Conservation (phyloP, 2,797 vertebrate genomes). For the Gymnothorax reevesii region DNA sequence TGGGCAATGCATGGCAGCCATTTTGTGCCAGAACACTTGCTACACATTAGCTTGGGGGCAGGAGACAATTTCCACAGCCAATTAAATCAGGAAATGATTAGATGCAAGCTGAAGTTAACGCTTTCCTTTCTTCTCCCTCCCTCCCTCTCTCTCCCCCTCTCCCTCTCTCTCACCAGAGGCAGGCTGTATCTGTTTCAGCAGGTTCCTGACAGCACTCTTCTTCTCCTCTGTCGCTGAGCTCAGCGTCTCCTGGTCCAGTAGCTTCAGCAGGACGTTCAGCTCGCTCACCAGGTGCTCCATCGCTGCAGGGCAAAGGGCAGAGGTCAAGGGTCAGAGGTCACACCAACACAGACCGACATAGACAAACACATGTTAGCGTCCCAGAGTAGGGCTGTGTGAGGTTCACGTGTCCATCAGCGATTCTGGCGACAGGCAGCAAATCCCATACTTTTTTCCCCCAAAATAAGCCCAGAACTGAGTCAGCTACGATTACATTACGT, state of each 20-base stretch:
- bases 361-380: not conserved
- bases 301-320: conserved; percentile 56
- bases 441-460: not conserved
- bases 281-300: conserved; percentile 92
- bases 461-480: not conserved
- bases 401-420: not conserved
- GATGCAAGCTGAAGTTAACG: not conserved
- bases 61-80: too few species aligned
- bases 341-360: not conserved
- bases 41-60: too few species aligned
- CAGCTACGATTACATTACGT: not conserved
- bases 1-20: too few species aligned
- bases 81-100: too few species aligned
- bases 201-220: conserved; percentile 84
- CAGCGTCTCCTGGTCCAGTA: conserved; percentile 91
- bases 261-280: conserved; percentile 84
- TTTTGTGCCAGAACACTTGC: too few species aligned
- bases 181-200: conserved; percentile 86
- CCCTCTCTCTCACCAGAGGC: conserved; percentile 62
- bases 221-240: conserved; percentile 88
- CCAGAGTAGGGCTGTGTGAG: not conserved
- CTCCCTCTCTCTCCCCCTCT: not conserved
- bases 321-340: not conserved
- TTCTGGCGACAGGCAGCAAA: not conserved
- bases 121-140: not conserved